Conservation (phyloP, 1,140 invertebrate genomes). For the Eupeodes corollae region DNA sequence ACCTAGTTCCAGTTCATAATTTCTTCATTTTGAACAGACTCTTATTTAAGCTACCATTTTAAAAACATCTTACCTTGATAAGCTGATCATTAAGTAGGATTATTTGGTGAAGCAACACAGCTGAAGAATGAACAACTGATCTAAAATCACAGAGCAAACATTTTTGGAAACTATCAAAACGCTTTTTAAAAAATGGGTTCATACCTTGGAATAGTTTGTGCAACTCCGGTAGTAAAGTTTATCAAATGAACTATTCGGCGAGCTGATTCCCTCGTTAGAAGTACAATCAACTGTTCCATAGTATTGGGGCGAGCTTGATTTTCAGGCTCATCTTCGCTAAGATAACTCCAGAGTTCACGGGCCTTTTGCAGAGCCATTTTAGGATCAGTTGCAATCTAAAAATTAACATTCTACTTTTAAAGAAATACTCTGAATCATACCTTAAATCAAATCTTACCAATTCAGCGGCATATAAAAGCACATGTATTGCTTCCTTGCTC, state of each 20-base stretch:
- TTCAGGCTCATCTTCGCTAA: conserved; percentile 66
- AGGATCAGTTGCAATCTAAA: conserved; percentile 62
- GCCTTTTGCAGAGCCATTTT: conserved; percentile 60
- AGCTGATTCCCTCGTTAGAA: conserved; percentile 60
- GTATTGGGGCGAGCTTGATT: conserved; percentile 67
- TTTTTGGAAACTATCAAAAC: background rate
- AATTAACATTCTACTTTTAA: background rate
- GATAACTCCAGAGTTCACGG: conserved; percentile 52
- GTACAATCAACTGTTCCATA: conserved; percentile 59
- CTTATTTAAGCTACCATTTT: background rate
- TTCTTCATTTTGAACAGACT: too few species aligned
- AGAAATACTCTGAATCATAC: background rate
- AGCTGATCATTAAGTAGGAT: conserved; percentile 25
- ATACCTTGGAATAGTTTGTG: conserved; percentile 47
- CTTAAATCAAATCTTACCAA: conserved; percentile 44
- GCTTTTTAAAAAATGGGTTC: background rate
- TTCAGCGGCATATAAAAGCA: conserved; percentile 61
- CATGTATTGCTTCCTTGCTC: conserved; percentile 63
- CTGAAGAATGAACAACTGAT: conserved; percentile 26
- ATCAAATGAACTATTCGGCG: conserved; percentile 62
- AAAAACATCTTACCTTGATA: conserved; percentile 3
- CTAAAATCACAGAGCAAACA: conserved; percentile 5
- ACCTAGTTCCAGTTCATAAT: too few species aligned
- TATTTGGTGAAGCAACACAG: conserved; percentile 28
- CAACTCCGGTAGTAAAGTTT: conserved; percentile 49